Evolutionary conservation across 2,113 vertebrate species (phyloP).

Genomic region (Drymodes brunneopygia): DNA sequence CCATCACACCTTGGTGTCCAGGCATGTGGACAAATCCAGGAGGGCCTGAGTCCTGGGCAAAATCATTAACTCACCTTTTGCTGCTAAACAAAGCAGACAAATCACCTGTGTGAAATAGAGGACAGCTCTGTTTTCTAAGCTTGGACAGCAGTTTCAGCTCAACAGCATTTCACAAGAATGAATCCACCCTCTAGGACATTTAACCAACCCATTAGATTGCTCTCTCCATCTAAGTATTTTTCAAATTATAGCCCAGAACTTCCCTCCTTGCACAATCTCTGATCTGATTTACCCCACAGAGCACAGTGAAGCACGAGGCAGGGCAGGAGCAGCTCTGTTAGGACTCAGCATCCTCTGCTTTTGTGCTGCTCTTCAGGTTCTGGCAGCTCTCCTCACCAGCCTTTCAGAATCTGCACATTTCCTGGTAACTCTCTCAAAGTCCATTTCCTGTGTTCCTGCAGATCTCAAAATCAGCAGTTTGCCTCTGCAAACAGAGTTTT

Average conservation of each 20-base stretch:
- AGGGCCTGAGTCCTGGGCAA: background rate
- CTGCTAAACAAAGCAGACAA: background rate
- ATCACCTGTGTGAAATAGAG: background rate
- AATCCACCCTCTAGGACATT: background rate
- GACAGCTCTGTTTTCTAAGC: background rate
- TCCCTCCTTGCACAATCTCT: background rate
- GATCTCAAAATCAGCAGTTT: background rate
- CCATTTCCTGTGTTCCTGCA: background rate
- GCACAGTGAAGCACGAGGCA: background rate
- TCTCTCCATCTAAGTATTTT: background rate
- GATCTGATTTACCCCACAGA: background rate
- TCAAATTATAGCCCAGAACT: background rate
- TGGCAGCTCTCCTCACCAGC: background rate
- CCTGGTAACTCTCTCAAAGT: background rate
- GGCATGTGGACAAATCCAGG: rapidly evolving
- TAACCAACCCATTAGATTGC: background rate
- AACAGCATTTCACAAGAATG: background rate
- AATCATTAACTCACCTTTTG: background rate
- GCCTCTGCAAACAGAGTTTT: background rate
- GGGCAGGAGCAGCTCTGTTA: background rate
- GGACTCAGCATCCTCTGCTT: background rate
- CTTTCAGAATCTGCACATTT: background rate
- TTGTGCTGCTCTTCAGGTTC: background rate
- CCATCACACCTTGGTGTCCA: rapidly evolving
- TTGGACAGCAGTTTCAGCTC: background rate